Conservation (phyloP, 2,888 invertebrate species). For the Pachymerium ferrugineum region DNA sequence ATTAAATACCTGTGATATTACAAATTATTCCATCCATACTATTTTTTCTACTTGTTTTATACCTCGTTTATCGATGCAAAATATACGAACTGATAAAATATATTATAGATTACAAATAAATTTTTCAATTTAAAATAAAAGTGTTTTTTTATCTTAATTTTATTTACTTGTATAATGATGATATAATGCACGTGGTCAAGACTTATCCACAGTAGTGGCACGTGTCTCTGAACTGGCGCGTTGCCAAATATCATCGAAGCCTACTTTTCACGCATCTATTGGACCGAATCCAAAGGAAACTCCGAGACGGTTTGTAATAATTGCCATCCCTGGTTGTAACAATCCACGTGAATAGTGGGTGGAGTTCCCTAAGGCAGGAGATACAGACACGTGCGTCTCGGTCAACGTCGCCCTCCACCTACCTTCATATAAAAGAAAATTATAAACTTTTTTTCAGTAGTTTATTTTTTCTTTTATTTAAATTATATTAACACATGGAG, state of each 20-base stretch:
- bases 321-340: slow-evolving; percentile 16
- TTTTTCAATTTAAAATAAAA: neutral
- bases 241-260: neutral
- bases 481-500: neutral
- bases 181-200: neutral
- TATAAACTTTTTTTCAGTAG: neutral
- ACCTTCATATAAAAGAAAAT: neutral
- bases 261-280: neutral
- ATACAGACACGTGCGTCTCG: slow-evolving; percentile 24
- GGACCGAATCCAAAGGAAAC: slow-evolving; percentile 10
- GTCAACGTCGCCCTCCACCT: slow-evolving; percentile 1
- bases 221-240: neutral
- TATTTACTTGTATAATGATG: neutral
- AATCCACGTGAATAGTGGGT: slow-evolving; percentile 22
- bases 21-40: neutral
- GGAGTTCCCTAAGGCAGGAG: slow-evolving; percentile 22
- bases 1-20: neutral
- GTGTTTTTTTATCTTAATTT: neutral
- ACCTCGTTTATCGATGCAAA: neutral
- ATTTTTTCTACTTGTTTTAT: slow-evolving; percentile 1
- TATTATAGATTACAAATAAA: neutral
- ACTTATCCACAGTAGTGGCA: neutral
- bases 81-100: neutral
- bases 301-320: neutral
- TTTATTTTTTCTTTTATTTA: neutral